Conservation (phyloP, 2,797 vertebrate genomes). For the Cryptoprocta ferox region DNA sequence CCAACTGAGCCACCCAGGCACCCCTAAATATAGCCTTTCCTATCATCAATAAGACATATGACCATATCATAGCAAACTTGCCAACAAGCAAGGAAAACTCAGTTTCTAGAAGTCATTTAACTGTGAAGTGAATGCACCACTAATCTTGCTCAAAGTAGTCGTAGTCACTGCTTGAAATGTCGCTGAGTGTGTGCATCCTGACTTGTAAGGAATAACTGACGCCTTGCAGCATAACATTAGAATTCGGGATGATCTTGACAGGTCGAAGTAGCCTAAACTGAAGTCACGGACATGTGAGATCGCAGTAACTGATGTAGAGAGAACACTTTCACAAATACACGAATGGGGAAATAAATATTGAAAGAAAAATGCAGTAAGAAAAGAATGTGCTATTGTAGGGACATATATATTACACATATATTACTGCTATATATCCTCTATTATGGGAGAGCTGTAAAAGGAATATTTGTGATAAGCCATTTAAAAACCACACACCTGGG, state of each 20-base stretch:
- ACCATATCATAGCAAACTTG: not conserved
- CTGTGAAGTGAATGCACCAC: not conserved
- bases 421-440: not conserved
- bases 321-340: not conserved
- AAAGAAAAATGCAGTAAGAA: not conserved
- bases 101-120: not conserved
- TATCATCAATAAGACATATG: not conserved
- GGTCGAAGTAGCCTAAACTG: not conserved
- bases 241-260: conserved; percentile 5
- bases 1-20: too few species aligned
- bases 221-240: conserved; percentile 8
- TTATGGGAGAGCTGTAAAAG: not conserved
- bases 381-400: not conserved
- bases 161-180: not conserved
- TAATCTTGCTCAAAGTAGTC: not conserved
- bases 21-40: not conserved
- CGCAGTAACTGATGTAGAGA: not conserved
- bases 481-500: not conserved
- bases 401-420: too few species aligned
- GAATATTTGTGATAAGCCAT: not conserved
- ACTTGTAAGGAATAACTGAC: conserved; percentile 15
- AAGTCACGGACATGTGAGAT: not conserved
- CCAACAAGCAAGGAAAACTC: not conserved
- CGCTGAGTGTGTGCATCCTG: not conserved
- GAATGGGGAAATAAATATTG: not conserved